Base-by-base conservation (phyloP, 2,888 invertebrate genomes). In the Fragum whitleyi region DNA sequence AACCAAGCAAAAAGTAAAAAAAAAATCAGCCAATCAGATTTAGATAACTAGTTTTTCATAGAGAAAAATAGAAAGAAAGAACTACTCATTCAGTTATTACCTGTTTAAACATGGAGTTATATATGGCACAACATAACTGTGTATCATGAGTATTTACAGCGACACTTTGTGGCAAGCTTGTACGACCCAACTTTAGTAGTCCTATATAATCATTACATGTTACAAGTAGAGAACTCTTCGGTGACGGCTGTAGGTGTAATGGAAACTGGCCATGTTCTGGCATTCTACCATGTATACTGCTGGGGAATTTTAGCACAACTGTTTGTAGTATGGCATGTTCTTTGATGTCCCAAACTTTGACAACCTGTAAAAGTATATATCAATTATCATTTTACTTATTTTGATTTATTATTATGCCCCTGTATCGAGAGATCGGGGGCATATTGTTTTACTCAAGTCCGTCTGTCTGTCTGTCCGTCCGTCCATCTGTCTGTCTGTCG, bases 281-380 rank as follows among this genome's bases (percentile, higher is more conserved):
- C 86, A 92, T 90, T 7, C 92, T 90, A 0, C 93, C 92, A 53
- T 92, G 90, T 26, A 93, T 87, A 83, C 91, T 92, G 74, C 90
- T 92, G 1, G 93, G 93, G 81, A 94, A 93, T 79, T 93, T 93
- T 23, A 94, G 74, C 36, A 87, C 83, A 16, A 93, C 88, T 19
- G 92, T 93, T 87, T 94, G 94, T 11, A 94, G 85, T 79, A 93
- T 93, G 19, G 90, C 88, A 81, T 94, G 92, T 77, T 94, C 93
- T 74, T 91, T 92, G 16, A 91, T 85, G 84, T 94, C 94, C 94
- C 94, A 94, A 23, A 93, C 93, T 79, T 94, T 94, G 26, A 94
- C 85, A 7, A 93, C 91, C 94, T 94, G 86, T 36, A 19, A 19
- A n/a, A n/a, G 32, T 36, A 36, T 36, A 55, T 19, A 36, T 36